Evolutionary conservation across 2,797 vertebrate species (phyloP), one percentile per base, ranked within the genome.

Genomic region (Calcarius lapponicus): DNA sequence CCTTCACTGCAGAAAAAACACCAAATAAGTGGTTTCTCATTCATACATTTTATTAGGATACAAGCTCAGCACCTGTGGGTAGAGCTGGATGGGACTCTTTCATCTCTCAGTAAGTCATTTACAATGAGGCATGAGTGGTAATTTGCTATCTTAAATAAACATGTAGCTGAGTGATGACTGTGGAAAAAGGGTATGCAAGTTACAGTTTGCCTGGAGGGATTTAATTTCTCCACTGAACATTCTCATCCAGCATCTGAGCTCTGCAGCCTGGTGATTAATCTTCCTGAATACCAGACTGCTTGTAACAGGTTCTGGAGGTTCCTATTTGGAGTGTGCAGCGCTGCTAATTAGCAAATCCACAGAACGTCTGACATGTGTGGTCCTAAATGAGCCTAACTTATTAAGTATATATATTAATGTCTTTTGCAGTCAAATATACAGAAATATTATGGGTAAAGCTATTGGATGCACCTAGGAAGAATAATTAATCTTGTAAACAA

Each of bases 381-480:
- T 75, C 83, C 72, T 96, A 97, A 97, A 97, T 96, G 84, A 97
- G 91, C 88, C 86, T 96, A 79, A 74, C 88, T 97, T 93, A 95
- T 94, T 97, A 97, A 92, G 40, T 82, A 36, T 64, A 42, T 88
- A 96, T 95, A 97, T 96, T 97, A 93, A 96, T 95, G 93, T 32
- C 45, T 80, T 87, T 95, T 90, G 38, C 58, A 85, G 47, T 82
- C 48, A 70, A 24, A 67, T 58, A 60, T 45, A 31, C 42, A 96
- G 87, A 91, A 88, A 88, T 88, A 82, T 79, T 88, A 62, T 61
- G 84, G 57, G 67, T n/a, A 90, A 94, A 92, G 51, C 17, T 90
- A 74, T 65, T 82, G 85, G 74, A 93, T 96, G 53, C 24, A 43
- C 62, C 67, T 58, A 87, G 43, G 69, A 94, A 71, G 71, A 94